phyloP scores from a whole-genome alignment of 2,797 vertebrate genomes.

The Scolopax rusticola region DNA sequence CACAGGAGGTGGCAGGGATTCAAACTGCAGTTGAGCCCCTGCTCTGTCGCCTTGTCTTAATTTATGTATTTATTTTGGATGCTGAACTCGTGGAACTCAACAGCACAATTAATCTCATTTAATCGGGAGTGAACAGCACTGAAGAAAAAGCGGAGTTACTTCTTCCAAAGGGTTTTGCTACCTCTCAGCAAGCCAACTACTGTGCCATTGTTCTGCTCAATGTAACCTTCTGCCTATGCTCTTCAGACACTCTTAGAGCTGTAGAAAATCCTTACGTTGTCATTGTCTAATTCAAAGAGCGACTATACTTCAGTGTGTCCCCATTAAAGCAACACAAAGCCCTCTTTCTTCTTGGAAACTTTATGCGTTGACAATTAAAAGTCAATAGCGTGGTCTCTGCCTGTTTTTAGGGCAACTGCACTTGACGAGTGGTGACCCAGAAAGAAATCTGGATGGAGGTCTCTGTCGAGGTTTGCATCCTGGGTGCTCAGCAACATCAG shows the following conservation, averaged over 20 bases:
- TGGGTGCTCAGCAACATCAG: neutral
- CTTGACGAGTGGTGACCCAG: conserved; percentile 39
- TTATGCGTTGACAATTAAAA: conserved; percentile 52
- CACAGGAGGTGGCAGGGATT: conserved; percentile 32
- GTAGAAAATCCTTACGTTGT: conserved; percentile 31
- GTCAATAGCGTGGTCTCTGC: conserved; percentile 42
- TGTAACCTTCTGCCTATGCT: conserved; percentile 47
- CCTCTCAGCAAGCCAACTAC: conserved; percentile 55
- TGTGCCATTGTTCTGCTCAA: conserved; percentile 44
- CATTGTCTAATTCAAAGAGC: conserved; percentile 37
- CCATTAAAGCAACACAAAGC: conserved; percentile 53
- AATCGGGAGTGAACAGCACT: conserved; percentile 6
- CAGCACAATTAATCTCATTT: conserved; percentile 64
- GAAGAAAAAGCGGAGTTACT: conserved; percentile 45
- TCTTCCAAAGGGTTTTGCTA: conserved; percentile 55
- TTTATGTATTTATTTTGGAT: conserved; percentile 74
- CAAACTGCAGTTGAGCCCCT: conserved; percentile 9
- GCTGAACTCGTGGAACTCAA: conserved; percentile 27
- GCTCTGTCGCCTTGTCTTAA: conserved; percentile 34
- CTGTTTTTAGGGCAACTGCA: conserved; percentile 47
- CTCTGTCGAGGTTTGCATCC: neutral
- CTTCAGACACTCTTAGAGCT: conserved; percentile 24
- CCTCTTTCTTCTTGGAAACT: conserved; percentile 51
- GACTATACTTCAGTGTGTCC: conserved; percentile 28
- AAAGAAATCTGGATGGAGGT: conserved; percentile 1